Conservation (phyloP, 2,797 vertebrate species). For the Coreius guichenoti region DNA sequence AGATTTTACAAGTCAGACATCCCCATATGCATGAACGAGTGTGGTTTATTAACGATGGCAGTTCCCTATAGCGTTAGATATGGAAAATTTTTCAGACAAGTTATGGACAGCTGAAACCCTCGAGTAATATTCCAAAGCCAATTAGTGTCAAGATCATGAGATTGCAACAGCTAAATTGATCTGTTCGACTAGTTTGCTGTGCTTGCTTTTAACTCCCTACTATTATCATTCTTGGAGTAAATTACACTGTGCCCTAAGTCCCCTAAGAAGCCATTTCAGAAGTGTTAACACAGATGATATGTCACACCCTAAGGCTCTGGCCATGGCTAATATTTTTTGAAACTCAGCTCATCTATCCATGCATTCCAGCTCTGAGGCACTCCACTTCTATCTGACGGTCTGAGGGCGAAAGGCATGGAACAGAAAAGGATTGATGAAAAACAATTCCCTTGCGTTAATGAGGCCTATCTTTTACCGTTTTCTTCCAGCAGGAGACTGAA, state of each 20-base stretch:
- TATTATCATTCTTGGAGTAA: constrained; percentile 56
- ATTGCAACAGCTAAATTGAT: constrained; percentile 33
- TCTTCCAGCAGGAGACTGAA: constrained; percentile 39
- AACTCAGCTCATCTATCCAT: constrained; percentile 31
- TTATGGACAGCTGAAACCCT: constrained; percentile 51
- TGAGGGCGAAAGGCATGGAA: not conserved
- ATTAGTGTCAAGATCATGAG: constrained; percentile 57
- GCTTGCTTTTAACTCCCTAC: constrained; percentile 32
- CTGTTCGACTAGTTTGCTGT: constrained; percentile 29
- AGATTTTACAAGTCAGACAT: constrained; percentile 30
- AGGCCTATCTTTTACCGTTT: constrained; percentile 38
- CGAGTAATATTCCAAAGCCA: constrained; percentile 12
- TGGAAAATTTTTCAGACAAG: constrained; percentile 26
- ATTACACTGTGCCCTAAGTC: constrained; percentile 46
- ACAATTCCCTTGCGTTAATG: constrained; percentile 46
- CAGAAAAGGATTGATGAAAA: constrained; percentile 36
- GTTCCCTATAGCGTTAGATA: not conserved
- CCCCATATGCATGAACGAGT: not conserved
- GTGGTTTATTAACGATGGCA: not conserved
- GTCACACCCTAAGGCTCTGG: constrained; percentile 39
- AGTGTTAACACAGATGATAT: constrained; percentile 42
- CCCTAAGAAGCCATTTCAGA: constrained; percentile 30
- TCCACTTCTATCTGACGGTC: constrained; percentile 1
- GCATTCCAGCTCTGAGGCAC: constrained; percentile 49
- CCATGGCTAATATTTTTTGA: constrained; percentile 45